Conservation (phyloP, 2,797 vertebrate genomes). For the Nothura maculosa region DNA sequence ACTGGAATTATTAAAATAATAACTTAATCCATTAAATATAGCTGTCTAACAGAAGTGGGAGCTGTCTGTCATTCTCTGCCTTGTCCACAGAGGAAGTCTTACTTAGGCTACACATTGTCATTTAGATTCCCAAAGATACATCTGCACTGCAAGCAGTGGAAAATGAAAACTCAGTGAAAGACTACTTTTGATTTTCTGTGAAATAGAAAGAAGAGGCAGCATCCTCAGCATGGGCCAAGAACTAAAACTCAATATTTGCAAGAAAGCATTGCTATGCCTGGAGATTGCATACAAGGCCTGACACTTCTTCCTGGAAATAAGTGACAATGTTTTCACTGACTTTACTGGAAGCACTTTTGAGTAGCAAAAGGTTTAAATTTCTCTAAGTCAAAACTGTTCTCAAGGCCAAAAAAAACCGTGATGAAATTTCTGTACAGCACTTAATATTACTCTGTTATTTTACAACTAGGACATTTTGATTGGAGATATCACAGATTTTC, state of each 20-base stretch:
- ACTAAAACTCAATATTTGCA: neutral
- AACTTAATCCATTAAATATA: neutral
- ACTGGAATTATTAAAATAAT: neutral
- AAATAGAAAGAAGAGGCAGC: neutral
- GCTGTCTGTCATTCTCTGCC: neutral
- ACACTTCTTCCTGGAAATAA: neutral
- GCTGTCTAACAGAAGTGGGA: neutral
- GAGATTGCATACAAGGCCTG: neutral
- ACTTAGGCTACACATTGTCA: neutral
- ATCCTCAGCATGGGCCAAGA: neutral
- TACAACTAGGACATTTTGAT: neutral
- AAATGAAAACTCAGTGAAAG: neutral
- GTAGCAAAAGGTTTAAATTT: neutral
- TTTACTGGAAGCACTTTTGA: neutral
- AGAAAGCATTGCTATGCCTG: neutral
- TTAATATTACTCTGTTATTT: neutral
- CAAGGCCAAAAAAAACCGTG: neutral
- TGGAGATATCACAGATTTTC: neutral
- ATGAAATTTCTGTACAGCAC: neutral
- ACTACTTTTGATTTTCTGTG: neutral
- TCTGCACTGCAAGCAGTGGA: neutral
- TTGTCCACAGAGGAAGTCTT: neutral
- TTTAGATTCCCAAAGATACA: neutral
- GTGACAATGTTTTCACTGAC: neutral
- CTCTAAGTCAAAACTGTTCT: neutral